These are phyloP conservation scores for Mycalesis mineus DNA, from an alignment of 2,888 invertebrate species.

Conservation along the genomic window DNA sequence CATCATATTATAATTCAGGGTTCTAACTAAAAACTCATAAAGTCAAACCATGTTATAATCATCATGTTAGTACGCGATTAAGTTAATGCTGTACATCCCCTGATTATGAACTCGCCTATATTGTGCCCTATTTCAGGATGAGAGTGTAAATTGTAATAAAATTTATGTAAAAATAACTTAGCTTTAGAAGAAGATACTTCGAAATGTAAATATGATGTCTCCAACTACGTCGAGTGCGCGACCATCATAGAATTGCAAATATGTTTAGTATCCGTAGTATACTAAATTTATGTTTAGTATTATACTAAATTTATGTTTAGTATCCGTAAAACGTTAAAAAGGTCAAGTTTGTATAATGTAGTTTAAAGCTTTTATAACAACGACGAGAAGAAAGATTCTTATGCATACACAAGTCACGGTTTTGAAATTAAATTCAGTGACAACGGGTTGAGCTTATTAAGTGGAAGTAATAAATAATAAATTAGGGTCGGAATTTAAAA, in stretches of 20 bases:
- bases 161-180: neutral
- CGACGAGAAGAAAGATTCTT: neutral
- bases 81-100: no score
- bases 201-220: slow-evolving; percentile 13
- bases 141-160: neutral
- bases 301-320: slow-evolving; percentile 13
- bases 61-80: no score
- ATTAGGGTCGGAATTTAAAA: no score
- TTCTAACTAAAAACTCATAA: no score
- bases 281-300: slow-evolving; percentile 13
- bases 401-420: neutral
- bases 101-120: neutral
- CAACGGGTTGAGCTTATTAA: neutral
- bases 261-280: slow-evolving; percentile 8
- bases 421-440: neutral
- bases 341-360: slow-evolving; percentile 25
- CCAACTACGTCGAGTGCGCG: slow-evolving; percentile 17
- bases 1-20: no score
- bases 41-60: no score
- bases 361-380: slow-evolving; percentile 1
- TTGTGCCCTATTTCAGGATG: neutral
- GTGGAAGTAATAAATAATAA: no score
- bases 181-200: neutral
- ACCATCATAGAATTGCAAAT: slow-evolving; percentile 14
- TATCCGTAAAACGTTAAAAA: slow-evolving; percentile 10